phyloP scores from a whole-genome alignment of 2,797 vertebrate genomes.

The Lagocephalus sceleratus region DNA sequence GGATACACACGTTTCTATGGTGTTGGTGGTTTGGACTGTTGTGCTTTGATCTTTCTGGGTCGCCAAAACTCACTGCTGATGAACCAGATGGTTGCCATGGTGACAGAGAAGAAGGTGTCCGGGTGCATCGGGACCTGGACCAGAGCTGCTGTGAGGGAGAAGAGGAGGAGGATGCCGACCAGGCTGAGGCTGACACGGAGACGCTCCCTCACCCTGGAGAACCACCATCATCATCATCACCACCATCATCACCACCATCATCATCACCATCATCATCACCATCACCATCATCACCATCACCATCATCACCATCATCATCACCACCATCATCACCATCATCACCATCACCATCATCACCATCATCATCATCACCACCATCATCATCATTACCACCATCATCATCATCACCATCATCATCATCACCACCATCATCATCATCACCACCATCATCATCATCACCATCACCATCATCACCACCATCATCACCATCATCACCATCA shows the following conservation, averaged over 20 bases:
- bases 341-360: background rate
- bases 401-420: background rate
- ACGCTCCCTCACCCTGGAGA: slow-evolving; percentile 77
- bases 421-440: background rate
- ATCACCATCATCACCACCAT: background rate
- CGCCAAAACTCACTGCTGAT: slow-evolving; percentile 83
- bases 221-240: background rate
- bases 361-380: background rate
- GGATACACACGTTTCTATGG: background rate
- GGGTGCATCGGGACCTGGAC: slow-evolving; percentile 79
- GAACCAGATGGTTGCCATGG: slow-evolving; percentile 87
- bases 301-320: background rate
- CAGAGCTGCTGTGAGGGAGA: slow-evolving; percentile 79
- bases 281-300: background rate
- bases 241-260: background rate
- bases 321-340: background rate
- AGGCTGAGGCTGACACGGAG: slow-evolving; percentile 84
- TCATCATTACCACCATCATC: background rate
- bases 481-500: background rate
- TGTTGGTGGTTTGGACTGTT: background rate
- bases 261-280: background rate
- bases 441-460: background rate
- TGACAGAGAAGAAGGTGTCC: slow-evolving; percentile 82
- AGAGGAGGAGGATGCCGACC: slow-evolving; percentile 80
- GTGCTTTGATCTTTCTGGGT: background rate